These are phyloP conservation scores for Pardosa pseudoannulata DNA, from an alignment of 2,888 invertebrate species.

Conservation along the genomic window DNA sequence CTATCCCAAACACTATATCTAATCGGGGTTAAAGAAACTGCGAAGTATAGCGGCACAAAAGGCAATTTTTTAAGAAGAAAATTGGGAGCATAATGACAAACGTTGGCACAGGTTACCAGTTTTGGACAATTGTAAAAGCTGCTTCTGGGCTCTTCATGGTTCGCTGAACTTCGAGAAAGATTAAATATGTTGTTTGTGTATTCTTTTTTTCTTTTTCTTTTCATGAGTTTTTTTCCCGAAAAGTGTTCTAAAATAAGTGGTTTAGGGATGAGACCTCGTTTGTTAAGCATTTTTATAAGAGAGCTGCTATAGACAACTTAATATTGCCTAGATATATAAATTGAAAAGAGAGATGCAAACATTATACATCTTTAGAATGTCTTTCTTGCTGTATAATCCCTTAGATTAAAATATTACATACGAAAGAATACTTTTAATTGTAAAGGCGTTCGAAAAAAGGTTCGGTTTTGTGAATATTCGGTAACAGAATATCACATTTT, in stretches of 20 bases:
- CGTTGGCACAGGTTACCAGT: slow-evolving; percentile 28
- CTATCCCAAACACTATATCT: slow-evolving; percentile 6
- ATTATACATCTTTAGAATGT: no score
- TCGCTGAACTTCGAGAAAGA: slow-evolving; percentile 44
- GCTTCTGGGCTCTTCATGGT: slow-evolving; percentile 42
- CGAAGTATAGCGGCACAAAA: slow-evolving; percentile 40
- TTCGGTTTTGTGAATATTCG: no score
- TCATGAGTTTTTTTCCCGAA: slow-evolving; percentile 23
- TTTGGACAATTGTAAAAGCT: slow-evolving; percentile 41
- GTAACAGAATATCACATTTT: no score
- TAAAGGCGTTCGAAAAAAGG: no score
- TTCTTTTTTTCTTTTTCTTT: not conserved
- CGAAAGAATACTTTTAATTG: no score
- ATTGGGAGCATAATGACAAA: slow-evolving; percentile 39
- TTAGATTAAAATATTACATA: no score
- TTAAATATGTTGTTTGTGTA: slow-evolving; percentile 43
- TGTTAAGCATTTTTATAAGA: not conserved
- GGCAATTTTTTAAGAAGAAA: slow-evolving; percentile 22
- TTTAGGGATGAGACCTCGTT: slow-evolving; percentile 15
- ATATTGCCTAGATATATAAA: not conserved
- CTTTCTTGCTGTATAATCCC: no score
- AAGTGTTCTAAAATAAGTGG: slow-evolving; percentile 34
- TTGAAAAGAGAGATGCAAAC: not conserved
- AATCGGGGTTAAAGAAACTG: slow-evolving; percentile 64
- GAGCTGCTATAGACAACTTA: not conserved